Evolutionary conservation across 2,888 invertebrate species (phyloP).

Genomic region (Ryuthela nishihirai): DNA sequence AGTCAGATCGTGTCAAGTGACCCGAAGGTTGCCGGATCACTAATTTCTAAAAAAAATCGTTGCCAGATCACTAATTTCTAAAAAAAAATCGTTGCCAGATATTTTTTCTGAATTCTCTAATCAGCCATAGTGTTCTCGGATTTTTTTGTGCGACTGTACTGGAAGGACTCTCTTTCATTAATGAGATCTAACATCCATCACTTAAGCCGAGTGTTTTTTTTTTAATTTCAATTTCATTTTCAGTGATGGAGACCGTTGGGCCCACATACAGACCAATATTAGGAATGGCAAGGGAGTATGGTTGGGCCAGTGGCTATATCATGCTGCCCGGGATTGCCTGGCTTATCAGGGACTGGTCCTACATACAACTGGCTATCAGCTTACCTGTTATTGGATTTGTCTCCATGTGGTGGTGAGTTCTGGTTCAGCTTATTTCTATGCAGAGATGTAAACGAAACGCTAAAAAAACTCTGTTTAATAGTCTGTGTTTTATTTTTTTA

Average conservation of each 20-base stretch:
- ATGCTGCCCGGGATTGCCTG: background rate
- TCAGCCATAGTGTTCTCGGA: too few species aligned
- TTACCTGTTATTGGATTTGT: background rate
- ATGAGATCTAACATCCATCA: too few species aligned
- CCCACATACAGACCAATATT: background rate
- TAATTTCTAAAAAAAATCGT: too few species aligned
- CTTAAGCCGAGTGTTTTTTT: background rate
- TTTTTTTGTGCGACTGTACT: too few species aligned
- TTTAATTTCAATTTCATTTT: background rate
- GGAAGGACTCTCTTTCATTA: too few species aligned
- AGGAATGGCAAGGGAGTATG: background rate
- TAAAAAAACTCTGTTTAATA: too few species aligned
- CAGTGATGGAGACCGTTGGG: slow-evolving; percentile 1
- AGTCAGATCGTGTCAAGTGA: too few species aligned
- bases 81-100: too few species aligned
- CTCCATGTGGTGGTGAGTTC: background rate
- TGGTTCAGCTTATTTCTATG: background rate
- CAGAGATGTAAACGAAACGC: background rate
- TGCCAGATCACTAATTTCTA: too few species aligned
- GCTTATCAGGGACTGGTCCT: background rate
- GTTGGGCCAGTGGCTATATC: background rate
- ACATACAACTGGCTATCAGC: background rate
- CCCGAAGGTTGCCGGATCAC: too few species aligned
- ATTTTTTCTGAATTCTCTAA: too few species aligned
- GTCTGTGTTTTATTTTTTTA: too few species aligned